A percentile compares a stretch with the other conserved stretches of the same genome.
Conservation (phyloP, 92 coral and sea anemone species). For the Palythoa heliodiscus region DNA sequence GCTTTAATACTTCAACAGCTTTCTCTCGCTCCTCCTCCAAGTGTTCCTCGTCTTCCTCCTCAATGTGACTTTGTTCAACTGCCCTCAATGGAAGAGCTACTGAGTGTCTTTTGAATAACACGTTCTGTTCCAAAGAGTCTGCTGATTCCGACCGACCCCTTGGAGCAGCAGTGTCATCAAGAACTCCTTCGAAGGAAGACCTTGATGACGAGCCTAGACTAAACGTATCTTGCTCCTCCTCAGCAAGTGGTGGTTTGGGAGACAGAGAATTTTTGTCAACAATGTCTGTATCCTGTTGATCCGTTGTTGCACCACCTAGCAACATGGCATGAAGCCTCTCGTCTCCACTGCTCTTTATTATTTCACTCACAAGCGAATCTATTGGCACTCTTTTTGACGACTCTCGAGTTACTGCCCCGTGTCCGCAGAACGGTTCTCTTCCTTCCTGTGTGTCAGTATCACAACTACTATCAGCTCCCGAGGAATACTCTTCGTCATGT, state of each 20-base stretch:
- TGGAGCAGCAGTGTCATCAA: neutral
- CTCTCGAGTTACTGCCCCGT: neutral
- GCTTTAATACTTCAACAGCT: conserved; percentile 76
- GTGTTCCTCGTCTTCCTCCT: conserved; percentile 52
- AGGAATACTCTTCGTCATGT: neutral
- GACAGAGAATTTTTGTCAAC: neutral
- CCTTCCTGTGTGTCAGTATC: conserved; percentile 17
- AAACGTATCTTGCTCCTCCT: conserved; percentile 26
- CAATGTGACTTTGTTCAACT: conserved; percentile 30
- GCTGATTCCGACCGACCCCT: conserved; percentile 63
- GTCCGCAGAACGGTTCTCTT: conserved; percentile 5
- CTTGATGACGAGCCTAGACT: conserved; percentile 28
- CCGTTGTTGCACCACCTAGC: neutral
- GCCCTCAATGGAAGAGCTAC: conserved; percentile 41
- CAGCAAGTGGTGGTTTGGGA: conserved; percentile 38
- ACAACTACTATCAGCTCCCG: neutral
- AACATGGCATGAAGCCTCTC: conserved; percentile 19
- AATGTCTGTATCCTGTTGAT: neutral
- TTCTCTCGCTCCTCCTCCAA: conserved; percentile 71
- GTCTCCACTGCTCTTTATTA: conserved; percentile 9
- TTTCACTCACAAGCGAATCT: conserved; percentile 35
- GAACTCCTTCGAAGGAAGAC: conserved; percentile 37
- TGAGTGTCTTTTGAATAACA: conserved; percentile 65
- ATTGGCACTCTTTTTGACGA: neutral
- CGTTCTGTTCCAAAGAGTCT: conserved; percentile 49